phyloP scores from a whole-genome alignment of 2,797 vertebrate genomes.

The Pogoniulus pusillus region DNA sequence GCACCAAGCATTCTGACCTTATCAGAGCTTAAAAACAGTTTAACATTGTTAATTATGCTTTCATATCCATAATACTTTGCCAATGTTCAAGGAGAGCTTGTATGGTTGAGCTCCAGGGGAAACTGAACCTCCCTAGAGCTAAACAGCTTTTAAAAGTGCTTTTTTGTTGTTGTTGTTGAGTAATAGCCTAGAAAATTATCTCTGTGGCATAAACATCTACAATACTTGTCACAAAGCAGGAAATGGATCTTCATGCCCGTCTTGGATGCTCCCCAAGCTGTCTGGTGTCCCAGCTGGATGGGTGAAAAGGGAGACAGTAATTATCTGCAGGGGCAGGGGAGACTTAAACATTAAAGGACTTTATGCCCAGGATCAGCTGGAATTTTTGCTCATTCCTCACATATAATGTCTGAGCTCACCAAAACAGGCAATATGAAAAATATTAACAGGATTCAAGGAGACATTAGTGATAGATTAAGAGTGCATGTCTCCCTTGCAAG shows the following conservation, averaged over 20 bases:
- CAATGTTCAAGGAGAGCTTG: background rate
- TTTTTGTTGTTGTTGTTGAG: background rate
- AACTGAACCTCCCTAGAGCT: background rate
- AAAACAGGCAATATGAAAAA: conserved; percentile 61
- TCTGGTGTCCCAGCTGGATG: conserved; percentile 50
- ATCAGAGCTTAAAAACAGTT: background rate
- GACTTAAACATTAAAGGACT: conserved; percentile 42
- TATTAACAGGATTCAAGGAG: conserved; percentile 48
- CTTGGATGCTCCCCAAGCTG: conserved; percentile 47
- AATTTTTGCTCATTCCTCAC: conserved; percentile 45
- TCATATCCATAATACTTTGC: background rate
- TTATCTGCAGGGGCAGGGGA: conserved; percentile 52
- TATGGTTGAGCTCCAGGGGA: background rate
- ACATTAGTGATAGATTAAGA: conserved; percentile 58
- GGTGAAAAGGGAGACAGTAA: conserved; percentile 47
- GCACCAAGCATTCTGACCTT: background rate
- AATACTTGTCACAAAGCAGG: conserved; percentile 13
- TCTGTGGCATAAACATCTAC: background rate
- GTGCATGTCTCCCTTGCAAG: background rate
- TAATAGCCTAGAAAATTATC: background rate
- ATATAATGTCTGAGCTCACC: conserved; percentile 27
- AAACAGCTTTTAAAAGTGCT: background rate
- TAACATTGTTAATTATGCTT: background rate
- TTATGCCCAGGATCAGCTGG: conserved; percentile 45
- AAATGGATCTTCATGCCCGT: conserved; percentile 40